A percentile compares a stretch with the other conserved stretches of the same genome.
Evolutionary conservation across 2,113 vertebrate species (phyloP).

Genomic region (Apteryx mantelli): DNA sequence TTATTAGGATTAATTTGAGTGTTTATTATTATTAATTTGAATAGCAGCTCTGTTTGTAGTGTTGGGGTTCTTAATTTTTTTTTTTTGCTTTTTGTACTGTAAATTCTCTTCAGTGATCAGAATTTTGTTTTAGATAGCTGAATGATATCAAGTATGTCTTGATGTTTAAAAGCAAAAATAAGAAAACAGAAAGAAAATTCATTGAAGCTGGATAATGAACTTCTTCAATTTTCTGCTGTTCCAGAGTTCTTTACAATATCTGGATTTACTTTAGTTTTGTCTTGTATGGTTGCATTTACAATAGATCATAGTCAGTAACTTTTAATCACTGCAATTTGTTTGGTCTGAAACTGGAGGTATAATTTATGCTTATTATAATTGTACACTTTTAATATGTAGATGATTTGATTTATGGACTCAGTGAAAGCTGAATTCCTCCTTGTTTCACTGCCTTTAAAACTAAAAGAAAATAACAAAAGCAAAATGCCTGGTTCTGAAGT

Average conservation of each 20-base stretch:
- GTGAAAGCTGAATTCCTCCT: background rate
- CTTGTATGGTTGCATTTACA: background rate
- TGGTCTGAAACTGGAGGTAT: background rate
- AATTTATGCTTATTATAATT: background rate
- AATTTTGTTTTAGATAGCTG: background rate
- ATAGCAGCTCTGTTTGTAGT: background rate
- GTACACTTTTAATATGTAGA: background rate
- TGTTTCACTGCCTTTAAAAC: background rate
- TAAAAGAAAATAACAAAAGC: background rate
- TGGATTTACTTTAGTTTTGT: background rate
- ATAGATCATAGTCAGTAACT: background rate
- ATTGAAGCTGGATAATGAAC: background rate
- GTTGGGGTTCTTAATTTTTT: background rate
- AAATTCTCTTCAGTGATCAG: background rate
- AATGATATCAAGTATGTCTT: background rate
- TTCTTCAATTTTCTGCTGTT: background rate
- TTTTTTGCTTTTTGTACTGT: background rate
- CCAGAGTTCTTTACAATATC: background rate
- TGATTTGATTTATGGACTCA: background rate
- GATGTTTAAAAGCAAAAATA: background rate
- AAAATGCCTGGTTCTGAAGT: background rate
- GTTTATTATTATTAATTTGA: background rate
- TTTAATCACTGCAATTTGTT: background rate
- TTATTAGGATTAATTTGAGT: background rate
- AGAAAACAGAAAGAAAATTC: background rate